phyloP scores from a whole-genome alignment of 2,113 vertebrate genomes.

The Notarius quadriscutis region DNA sequence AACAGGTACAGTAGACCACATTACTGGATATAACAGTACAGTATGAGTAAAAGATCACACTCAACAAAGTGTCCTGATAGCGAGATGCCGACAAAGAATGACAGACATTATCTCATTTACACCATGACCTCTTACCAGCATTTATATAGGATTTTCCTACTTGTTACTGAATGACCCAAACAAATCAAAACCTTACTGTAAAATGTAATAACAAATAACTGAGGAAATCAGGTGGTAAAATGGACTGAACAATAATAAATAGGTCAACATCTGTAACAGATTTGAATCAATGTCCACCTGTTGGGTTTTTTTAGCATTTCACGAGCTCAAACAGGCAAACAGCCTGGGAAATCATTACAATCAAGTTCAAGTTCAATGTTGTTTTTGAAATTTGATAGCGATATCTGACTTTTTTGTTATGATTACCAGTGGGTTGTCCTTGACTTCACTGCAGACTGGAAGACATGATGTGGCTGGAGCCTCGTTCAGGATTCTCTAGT shows the following conservation, averaged over 20 bases:
- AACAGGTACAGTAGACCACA: background rate
- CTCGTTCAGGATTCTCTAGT: background rate
- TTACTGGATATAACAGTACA: background rate
- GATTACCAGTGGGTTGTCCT: background rate
- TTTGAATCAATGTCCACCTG: background rate
- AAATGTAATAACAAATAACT: background rate
- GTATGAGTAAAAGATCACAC: background rate
- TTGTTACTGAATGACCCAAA: background rate
- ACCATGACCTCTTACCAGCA: background rate
- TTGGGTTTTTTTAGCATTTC: background rate
- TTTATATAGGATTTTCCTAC: background rate
- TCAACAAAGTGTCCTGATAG: background rate
- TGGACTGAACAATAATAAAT: background rate
- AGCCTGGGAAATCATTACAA: background rate
- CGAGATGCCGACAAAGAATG: background rate
- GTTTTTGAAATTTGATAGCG: background rate
- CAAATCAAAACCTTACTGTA: background rate
- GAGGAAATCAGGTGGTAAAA: background rate
- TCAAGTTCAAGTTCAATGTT: no score
- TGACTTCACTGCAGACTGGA: background rate
- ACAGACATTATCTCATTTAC: background rate
- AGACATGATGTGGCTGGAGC: background rate
- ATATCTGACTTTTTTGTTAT: background rate
- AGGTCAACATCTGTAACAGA: background rate
- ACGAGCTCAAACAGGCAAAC: background rate